Base-by-base conservation (phyloP, 2,113 vertebrate genomes). In the Apodemus sylvaticus region DNA sequence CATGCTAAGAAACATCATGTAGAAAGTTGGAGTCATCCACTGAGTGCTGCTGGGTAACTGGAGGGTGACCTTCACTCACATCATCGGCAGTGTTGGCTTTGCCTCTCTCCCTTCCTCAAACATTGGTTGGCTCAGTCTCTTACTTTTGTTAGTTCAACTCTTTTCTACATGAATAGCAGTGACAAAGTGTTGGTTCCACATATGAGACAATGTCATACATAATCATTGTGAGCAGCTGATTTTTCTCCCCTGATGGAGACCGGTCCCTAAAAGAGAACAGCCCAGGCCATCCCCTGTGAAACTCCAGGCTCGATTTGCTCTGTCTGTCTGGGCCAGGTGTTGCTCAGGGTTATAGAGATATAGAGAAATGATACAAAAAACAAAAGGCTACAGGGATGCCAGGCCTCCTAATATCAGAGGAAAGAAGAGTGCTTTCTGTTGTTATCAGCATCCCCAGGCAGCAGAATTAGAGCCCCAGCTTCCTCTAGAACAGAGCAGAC, bases 1-100 rank as follows among this genome's bases (percentile, higher is more conserved):
- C 11, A 36, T 36, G 1, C 0, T 24, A 17, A 6, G 58, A 48
- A 66, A 17, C 36, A 45, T 55, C 2, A 1, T 16, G 19, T 9
- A 5, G 53, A 42, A 22, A 85, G 53, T 4, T 22, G 29, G 14
- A 53, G 6, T 11, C 5, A 1, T 14, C 39, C 12, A 3, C 2
- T 58, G 36, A 53, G 24, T 71, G 4, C 7, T 45, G 7, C 4
- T 24, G 55, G 48, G 42, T 79, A 42, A 16, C 39, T 26, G 19
- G 20, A 91, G 24, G 22, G 5, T 10, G 14, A 31, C 34, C 68
- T 36, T 17, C 3, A 5, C 29, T 20, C 34, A 24, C 11, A 17
- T 16, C 29, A n/a, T 39, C 53, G 10, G 0, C 36, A 3, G 3
- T 9, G 5, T 45, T 39, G 20, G n/a, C 4, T 31, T 48, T 34